Percentiles rank a stretch among this genome's conserved stretches.
Conservation (phyloP, 2,113 vertebrate species). For the Oreochromis spilurus region DNA sequence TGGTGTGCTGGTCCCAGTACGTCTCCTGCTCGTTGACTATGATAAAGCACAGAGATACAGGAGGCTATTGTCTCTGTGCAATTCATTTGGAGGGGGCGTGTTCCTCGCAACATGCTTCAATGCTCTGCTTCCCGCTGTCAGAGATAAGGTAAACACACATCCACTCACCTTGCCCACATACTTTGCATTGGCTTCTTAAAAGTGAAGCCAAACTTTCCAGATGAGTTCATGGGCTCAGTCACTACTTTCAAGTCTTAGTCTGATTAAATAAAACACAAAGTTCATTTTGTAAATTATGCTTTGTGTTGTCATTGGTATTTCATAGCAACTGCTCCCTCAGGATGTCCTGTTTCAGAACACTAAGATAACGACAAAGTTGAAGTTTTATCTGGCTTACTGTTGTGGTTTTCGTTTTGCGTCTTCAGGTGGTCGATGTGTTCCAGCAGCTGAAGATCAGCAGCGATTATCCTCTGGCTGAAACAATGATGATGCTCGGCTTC, state of each 20-base stretch:
- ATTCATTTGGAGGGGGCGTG: conserved; percentile 85
- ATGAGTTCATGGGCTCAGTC: neutral
- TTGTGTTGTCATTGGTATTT: neutral
- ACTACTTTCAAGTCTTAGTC: neutral
- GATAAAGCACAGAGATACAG: conserved; percentile 79
- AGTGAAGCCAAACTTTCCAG: neutral
- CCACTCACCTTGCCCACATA: neutral
- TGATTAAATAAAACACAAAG: neutral
- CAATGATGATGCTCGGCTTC: conserved; percentile 87
- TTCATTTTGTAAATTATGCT: neutral
- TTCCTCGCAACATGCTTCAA: conserved; percentile 95
- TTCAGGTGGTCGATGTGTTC: conserved; percentile 78
- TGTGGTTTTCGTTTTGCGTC: neutral
- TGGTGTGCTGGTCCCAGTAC: conserved; percentile 82
- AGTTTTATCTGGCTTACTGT: neutral
- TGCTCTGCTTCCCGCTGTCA: conserved; percentile 81
- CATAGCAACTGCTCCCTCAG: neutral
- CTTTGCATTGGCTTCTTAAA: neutral
- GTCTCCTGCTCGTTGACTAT: conserved; percentile 73
- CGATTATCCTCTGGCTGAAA: conserved; percentile 88
- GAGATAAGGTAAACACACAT: conserved; percentile 78
- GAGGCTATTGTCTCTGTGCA: conserved; percentile 78
- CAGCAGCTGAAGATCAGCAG: conserved; percentile 70
- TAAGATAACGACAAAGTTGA: neutral
- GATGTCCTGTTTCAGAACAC: neutral